Conservation (phyloP, 1,140 invertebrate genomes). For the Araneus ventricosus region DNA sequence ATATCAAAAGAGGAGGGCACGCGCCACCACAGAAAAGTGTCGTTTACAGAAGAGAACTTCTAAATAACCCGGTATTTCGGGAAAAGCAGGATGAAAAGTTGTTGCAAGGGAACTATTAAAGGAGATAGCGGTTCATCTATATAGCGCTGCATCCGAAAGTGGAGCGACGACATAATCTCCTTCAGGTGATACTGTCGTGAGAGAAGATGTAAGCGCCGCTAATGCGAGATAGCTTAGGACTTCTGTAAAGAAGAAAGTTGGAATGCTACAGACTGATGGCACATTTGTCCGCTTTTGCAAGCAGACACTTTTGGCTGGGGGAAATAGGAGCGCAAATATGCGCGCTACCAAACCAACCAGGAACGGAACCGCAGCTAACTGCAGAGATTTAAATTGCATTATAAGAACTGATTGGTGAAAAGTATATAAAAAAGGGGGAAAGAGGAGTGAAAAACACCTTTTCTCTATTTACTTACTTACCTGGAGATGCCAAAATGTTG, state of each 20-base stretch:
- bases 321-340: slow-evolving; percentile 57
- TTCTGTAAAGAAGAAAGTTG: slow-evolving; percentile 46
- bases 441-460: background rate
- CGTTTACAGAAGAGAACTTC: slow-evolving; percentile 71
- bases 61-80: slow-evolving; percentile 71
- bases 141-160: background rate
- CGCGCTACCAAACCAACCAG: background rate
- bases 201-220: slow-evolving; percentile 53
- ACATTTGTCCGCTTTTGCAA: slow-evolving; percentile 65
- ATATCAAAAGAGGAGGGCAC: slow-evolving; percentile 28
- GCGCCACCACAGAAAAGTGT: slow-evolving; percentile 71
- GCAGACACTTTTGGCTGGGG: slow-evolving; percentile 3
- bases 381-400: slow-evolving; percentile 74
- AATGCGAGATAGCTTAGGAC: slow-evolving; percentile 66
- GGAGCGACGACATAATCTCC: slow-evolving; percentile 55
- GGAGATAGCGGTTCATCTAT: slow-evolving; percentile 67
- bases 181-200: slow-evolving; percentile 31
- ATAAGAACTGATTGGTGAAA: slow-evolving; percentile 74
- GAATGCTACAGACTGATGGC: slow-evolving; percentile 54
- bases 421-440: slow-evolving; percentile 37
- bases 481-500: slow-evolving; percentile 1
- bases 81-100: slow-evolving; percentile 71
- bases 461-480: slow-evolving; percentile 8
- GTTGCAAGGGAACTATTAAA: slow-evolving; percentile 73
- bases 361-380: slow-evolving; percentile 17